Base-by-base conservation (phyloP, 1,140 invertebrate genomes). In the Tetragonula clypearis region DNA sequence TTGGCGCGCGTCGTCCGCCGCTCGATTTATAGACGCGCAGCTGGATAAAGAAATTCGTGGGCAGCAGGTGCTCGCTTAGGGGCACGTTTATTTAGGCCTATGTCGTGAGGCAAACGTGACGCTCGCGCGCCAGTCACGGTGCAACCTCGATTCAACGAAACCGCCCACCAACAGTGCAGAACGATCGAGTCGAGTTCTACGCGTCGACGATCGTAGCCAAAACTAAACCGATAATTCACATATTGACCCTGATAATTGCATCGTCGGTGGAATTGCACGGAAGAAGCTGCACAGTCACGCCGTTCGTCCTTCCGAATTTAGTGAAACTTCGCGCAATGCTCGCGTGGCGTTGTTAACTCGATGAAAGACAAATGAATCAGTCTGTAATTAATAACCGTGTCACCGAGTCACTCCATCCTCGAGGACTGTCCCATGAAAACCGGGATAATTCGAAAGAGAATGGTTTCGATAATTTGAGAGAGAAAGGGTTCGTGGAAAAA, bases 1-100 rank as follows among this genome's bases (percentile, higher is more conserved):
- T 56, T 65, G 26, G 68, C 41, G 71, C 49, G 82, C 71, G 78
- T 80, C 85, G 76, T 79, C 81, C 53, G 72, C 41, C 82, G 76
- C 78, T 82, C 85, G 82, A 90, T 90, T 89, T 89, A 90, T 90
- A 88, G 88, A 88, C 81, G 81, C 71, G 88, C 85, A 87, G 85
- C 78, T 90, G 88, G 88, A 90, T 87, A 85, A 85, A 89, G 88
- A 89, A 89, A 83, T 89, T 87, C 82, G 69, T 80, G 76, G 81
- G 78, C 75, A 84, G 85, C 88, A 90, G 87, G 87, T 90, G 88
- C 80, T 89, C 78, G 68, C 78, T 49, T 84, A 80, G 72, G 56
- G 56, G 41, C 41, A 74, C 79, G 78, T 73, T 85, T 80, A 76
- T 87, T 84, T 84, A 69, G 41, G 23, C 73, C 35, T n/a, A 73